A percentile compares a stretch with the other conserved stretches of the same genome.
phyloP scores from a whole-genome alignment of 2,888 invertebrate genomes.

The Bellardia pandia region DNA sequence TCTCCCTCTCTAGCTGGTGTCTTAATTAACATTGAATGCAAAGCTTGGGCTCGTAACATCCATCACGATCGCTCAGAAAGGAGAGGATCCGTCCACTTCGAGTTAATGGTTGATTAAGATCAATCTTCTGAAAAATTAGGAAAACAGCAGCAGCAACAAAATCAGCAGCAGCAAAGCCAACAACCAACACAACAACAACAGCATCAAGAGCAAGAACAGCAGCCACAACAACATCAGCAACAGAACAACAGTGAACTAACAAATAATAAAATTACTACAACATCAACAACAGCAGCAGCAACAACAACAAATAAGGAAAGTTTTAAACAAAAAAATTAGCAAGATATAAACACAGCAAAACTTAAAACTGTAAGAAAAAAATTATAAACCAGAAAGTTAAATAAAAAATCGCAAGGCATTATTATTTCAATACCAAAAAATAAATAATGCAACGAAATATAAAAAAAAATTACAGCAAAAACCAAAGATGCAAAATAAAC shows the following conservation, averaged over 20 bases:
- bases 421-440: constrained; percentile 75
- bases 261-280: constrained; percentile 72
- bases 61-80: constrained; percentile 94
- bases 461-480: constrained; percentile 80
- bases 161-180: constrained; percentile 71
- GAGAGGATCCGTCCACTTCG: constrained; percentile 97
- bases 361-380: constrained; percentile 64
- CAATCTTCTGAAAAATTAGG: constrained; percentile 68
- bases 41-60: constrained; percentile 96
- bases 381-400: constrained; percentile 58
- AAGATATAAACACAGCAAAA: constrained; percentile 78
- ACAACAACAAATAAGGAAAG: constrained; percentile 69
- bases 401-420: constrained; percentile 66
- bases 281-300: constrained; percentile 57
- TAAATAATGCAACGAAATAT: constrained; percentile 74
- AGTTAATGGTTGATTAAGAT: constrained; percentile 94
- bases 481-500: constrained; percentile 79
- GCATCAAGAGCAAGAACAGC: constrained; percentile 68
- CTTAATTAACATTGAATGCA: constrained; percentile 96
- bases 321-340: constrained; percentile 60
- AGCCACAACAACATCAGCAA: constrained; percentile 71
- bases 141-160: constrained; percentile 66
- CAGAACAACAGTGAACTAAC: constrained; percentile 68
- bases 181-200: constrained; percentile 54
- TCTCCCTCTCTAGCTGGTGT: constrained; percentile 88